phyloP scores from a whole-genome alignment of 2,113 vertebrate genomes.

The Hylia prasina region DNA sequence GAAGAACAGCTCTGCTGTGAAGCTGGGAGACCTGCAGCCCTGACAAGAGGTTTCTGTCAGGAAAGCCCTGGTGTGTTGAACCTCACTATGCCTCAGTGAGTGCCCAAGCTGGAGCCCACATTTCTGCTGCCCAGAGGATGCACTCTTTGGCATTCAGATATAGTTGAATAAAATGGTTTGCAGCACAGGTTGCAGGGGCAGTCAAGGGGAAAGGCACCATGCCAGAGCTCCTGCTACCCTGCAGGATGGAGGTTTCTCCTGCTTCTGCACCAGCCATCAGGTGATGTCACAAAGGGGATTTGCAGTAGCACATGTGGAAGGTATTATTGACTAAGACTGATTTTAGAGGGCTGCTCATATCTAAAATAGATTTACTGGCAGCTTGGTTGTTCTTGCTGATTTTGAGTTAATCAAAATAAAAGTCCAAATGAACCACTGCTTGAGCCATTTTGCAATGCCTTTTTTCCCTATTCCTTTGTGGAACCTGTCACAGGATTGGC shows the following conservation, averaged over 20 bases:
- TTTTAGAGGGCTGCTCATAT: neutral
- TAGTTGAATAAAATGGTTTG: neutral
- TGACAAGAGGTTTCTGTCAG: neutral
- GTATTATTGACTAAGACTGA: neutral
- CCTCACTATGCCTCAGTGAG: neutral
- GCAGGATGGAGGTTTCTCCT: neutral
- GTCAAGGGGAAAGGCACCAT: neutral
- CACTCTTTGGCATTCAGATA: fast-evolving
- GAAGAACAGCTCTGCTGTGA: neutral
- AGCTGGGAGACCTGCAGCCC: neutral
- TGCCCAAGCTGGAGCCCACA: neutral
- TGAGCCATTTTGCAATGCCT: neutral
- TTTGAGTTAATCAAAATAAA: neutral
- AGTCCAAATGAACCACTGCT: neutral
- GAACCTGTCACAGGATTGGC: neutral
- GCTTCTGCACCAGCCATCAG: neutral
- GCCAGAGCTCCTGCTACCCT: neutral
- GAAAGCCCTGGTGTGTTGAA: neutral
- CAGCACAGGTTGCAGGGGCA: neutral
- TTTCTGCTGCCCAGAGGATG: neutral
- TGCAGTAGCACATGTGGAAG: neutral
- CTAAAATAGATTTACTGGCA: neutral
- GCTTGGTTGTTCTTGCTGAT: neutral
- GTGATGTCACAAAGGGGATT: neutral
- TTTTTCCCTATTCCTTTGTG: neutral